A percentile compares a stretch with the other conserved stretches of the same genome.
phyloP scores from a whole-genome alignment of 2,113 vertebrate genomes.

The Menidia beryllina region DNA sequence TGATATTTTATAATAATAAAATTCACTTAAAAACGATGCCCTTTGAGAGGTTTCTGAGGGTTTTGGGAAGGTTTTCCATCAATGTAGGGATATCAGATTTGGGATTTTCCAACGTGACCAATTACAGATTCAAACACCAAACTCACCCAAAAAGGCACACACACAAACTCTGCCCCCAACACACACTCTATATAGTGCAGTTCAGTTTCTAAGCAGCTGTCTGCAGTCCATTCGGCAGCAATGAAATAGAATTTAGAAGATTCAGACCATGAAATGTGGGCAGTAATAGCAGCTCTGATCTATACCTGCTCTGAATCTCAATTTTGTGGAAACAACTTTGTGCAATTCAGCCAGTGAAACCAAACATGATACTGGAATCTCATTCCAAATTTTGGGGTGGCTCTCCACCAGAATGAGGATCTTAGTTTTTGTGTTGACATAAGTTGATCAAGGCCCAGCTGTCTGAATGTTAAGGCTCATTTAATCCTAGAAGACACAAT shows the following conservation, averaged over 20 bases:
- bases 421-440: not conserved
- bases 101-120: slow-evolving; percentile 18
- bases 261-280: slow-evolving; percentile 73
- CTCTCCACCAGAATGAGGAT: not conserved
- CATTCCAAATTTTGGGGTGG: not conserved
- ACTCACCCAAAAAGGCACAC: not conserved
- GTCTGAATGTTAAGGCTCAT: slow-evolving; percentile 10
- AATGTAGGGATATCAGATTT: slow-evolving; percentile 27
- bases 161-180: not conserved
- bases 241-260: slow-evolving; percentile 65
- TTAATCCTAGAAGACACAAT: slow-evolving; percentile 6
- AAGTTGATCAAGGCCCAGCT: not conserved
- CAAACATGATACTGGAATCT: slow-evolving; percentile 33
- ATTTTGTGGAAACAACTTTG: slow-evolving; percentile 49
- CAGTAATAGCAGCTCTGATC: slow-evolving; percentile 61
- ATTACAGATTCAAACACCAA: not conserved
- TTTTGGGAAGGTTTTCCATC: slow-evolving; percentile 15
- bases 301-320: slow-evolving; percentile 65
- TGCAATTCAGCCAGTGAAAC: slow-evolving; percentile 47
- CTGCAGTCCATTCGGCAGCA: slow-evolving; percentile 57
- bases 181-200: slow-evolving; percentile 29
- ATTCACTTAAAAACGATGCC: slow-evolving; percentile 13
- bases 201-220: slow-evolving; percentile 56
- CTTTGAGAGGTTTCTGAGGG: not conserved
- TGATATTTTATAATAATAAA: slow-evolving; percentile 16